Evolutionary conservation across 2,113 vertebrate species (phyloP).

Genomic region (Pontoporia blainvillei): DNA sequence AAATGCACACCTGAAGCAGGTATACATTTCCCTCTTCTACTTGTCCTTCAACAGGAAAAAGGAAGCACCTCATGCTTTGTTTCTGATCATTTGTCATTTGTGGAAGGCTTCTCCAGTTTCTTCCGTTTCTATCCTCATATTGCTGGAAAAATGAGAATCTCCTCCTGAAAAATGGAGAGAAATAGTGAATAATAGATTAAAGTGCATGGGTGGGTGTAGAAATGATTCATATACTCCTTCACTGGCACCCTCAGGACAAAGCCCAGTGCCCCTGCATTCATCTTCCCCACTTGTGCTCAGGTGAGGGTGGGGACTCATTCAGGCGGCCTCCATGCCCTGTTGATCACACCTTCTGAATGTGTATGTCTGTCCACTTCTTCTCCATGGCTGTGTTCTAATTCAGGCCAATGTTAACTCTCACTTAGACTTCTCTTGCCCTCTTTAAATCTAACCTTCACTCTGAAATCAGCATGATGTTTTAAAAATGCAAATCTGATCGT

Average conservation of each 20-base stretch:
- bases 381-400: not conserved
- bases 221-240: not conserved
- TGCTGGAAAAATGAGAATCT: not conserved
- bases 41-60: not conserved
- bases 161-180: not conserved
- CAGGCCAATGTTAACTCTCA: not conserved
- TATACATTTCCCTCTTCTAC: constrained; percentile 55
- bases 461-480: not conserved
- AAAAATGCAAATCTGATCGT: not conserved
- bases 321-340: not conserved
- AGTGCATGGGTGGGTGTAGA: not conserved
- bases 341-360: not conserved
- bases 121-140: not conserved
- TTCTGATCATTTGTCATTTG: not conserved
- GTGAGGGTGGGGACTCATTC: rapidly evolving
- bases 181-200: not conserved
- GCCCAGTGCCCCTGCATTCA: not conserved
- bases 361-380: not conserved
- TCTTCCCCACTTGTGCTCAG: too few species aligned
- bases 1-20: constrained; percentile 93
- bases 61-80: not conserved
- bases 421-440: not conserved
- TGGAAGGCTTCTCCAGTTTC: not conserved
- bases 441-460: not conserved
- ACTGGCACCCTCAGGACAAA: not conserved